These are phyloP conservation scores for Alcis repandata DNA, from an alignment of 2,888 invertebrate genomes.

Conservation along the genomic window DNA sequence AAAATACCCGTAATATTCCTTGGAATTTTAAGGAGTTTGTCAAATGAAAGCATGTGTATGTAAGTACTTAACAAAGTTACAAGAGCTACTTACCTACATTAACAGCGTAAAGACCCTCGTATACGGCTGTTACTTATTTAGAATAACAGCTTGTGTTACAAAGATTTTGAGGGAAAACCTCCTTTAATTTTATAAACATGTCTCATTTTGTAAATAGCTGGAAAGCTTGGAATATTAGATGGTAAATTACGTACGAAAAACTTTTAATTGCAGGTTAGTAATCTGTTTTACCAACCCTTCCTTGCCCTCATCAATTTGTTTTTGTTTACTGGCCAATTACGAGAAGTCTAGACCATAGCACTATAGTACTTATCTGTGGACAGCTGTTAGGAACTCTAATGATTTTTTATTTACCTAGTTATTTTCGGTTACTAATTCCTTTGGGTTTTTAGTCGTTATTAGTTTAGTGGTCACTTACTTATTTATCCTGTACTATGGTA, in stretches of 20 bases:
- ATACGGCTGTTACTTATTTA: slow-evolving; percentile 16
- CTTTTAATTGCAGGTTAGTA: neutral
- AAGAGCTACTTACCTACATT: slow-evolving; percentile 23
- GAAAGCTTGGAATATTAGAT: slow-evolving; percentile 4
- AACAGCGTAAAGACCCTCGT: slow-evolving; percentile 22
- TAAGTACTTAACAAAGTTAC: slow-evolving; percentile 30
- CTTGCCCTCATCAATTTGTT: too few species aligned
- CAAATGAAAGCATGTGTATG: slow-evolving; percentile 23
- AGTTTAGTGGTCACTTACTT: too few species aligned
- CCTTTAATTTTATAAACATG: slow-evolving; percentile 18
- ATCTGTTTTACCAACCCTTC: too few species aligned
- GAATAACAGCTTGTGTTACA: slow-evolving; percentile 22
- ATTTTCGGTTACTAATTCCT: too few species aligned
- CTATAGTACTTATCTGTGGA: too few species aligned
- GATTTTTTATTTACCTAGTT: too few species aligned
- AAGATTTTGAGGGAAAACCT: slow-evolving; percentile 16
- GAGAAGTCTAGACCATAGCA: too few species aligned
- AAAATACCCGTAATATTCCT: slow-evolving; percentile 19
- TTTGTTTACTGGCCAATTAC: too few species aligned
- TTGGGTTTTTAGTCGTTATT: too few species aligned
- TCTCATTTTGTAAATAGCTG: slow-evolving; percentile 21
- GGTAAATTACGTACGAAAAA: neutral
- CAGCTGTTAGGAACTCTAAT: too few species aligned
- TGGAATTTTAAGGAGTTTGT: slow-evolving; percentile 18
- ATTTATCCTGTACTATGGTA: too few species aligned